Percentiles rank a stretch among this genome's conserved stretches.
Evolutionary conservation across 2,113 vertebrate genomes (phyloP).

Genomic region (Microtus pennsylvanicus): DNA sequence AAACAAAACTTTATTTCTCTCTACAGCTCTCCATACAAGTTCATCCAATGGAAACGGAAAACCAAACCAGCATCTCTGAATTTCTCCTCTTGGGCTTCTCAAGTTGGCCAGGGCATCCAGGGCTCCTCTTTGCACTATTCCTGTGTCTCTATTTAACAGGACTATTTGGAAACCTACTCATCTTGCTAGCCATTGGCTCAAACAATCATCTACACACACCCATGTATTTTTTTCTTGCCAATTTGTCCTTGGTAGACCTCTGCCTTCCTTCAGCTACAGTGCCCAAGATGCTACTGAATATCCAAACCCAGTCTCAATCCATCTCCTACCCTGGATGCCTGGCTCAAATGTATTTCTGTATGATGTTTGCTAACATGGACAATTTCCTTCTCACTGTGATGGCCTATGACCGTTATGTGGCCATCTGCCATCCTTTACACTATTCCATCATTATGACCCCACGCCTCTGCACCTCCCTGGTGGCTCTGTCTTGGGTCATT

Average conservation of each 20-base stretch:
- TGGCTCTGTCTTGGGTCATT: slow-evolving; percentile 53
- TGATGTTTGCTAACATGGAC: slow-evolving; percentile 78
- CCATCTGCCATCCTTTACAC: slow-evolving; percentile 69
- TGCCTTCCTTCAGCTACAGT: slow-evolving; percentile 68
- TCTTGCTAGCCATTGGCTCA: slow-evolving; percentile 58
- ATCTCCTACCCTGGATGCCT: slow-evolving; percentile 71
- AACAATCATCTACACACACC: slow-evolving; percentile 61
- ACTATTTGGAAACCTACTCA: slow-evolving; percentile 67
- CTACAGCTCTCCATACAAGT: slow-evolving; percentile 29
- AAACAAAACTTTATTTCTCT: slow-evolving; percentile 19
- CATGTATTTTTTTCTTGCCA: slow-evolving; percentile 74
- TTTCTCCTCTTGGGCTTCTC: slow-evolving; percentile 75
- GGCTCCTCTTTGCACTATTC: slow-evolving; percentile 53
- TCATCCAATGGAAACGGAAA: slow-evolving; percentile 58
- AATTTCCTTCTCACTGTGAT: slow-evolving; percentile 75
- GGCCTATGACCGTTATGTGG: slow-evolving; percentile 72
- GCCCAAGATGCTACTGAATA: slow-evolving; percentile 66
- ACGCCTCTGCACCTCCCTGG: slow-evolving; percentile 38
- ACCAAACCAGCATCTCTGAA: slow-evolving; percentile 62
- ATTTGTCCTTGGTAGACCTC: slow-evolving; percentile 71
- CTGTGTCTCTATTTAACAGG: slow-evolving; percentile 64
- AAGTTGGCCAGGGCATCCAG: background rate
- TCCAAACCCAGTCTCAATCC: slow-evolving; percentile 52
- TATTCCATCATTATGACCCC: slow-evolving; percentile 63
- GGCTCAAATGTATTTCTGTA: slow-evolving; percentile 72